Conservation (phyloP, 1,140 invertebrate genomes). For the Drosophila sechellia region DNA sequence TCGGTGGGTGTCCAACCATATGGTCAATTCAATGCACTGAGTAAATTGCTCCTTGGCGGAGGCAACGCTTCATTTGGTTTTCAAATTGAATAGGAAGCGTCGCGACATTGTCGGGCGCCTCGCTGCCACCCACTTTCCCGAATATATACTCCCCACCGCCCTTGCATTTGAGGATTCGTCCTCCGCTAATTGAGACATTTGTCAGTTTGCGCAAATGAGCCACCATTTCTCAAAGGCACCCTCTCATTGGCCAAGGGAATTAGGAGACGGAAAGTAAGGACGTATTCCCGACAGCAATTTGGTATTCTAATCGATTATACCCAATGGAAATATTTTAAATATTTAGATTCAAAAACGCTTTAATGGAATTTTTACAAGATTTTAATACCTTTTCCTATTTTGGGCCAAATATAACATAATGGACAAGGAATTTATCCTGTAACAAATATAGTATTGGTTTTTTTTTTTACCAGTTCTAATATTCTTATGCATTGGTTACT, state of each 20-base stretch:
- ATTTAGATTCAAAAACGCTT: too few species aligned
- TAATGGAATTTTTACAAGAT: too few species aligned
- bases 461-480: too few species aligned
- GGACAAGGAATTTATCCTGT: background rate
- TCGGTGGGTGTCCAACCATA: constrained; percentile 50
- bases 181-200: constrained; percentile 76
- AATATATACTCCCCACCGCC: background rate
- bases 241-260: constrained; percentile 11
- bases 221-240: constrained; percentile 57
- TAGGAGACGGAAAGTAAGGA: constrained; percentile 6
- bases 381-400: background rate
- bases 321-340: background rate
- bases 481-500: background rate
- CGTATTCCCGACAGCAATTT: constrained; percentile 7
- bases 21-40: constrained; percentile 75
- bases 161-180: constrained; percentile 19
- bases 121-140: background rate
- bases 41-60: constrained; percentile 62
- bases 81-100: constrained; percentile 73
- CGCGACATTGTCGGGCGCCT: constrained; percentile 49
- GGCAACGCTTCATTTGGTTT: constrained; percentile 73
- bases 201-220: constrained; percentile 65
- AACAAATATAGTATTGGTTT: background rate
- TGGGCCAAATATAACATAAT: background rate
- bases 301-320: constrained; percentile 19